These are phyloP conservation scores for Theristicus caerulescens DNA, from an alignment of 2,113 vertebrate genomes.

Conservation along the genomic window DNA sequence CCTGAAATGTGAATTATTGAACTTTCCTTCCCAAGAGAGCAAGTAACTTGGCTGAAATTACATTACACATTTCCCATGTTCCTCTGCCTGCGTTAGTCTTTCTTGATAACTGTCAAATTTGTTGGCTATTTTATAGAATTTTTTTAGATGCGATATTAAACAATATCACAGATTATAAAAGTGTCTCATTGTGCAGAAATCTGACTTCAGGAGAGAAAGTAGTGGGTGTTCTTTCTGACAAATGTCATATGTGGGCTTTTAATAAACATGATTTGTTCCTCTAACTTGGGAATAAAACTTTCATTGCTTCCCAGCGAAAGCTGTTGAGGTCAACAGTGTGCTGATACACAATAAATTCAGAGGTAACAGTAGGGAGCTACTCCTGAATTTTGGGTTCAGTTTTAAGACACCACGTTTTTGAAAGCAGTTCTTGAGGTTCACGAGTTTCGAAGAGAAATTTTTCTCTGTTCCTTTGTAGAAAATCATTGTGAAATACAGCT, in stretches of 20 bases:
- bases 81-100: background rate
- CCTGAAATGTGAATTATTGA: conserved; percentile 10
- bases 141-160: background rate
- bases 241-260: background rate
- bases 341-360: background rate
- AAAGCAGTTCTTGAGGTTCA: background rate
- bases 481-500: background rate
- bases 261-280: background rate
- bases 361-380: background rate
- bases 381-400: background rate
- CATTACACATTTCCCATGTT: background rate
- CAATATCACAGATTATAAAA: background rate
- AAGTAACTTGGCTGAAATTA: background rate
- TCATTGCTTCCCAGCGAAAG: background rate
- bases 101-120: conserved; percentile 29
- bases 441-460: background rate
- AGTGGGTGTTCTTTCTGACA: background rate
- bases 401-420: background rate
- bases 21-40: background rate
- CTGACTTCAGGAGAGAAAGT: background rate
- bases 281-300: background rate
- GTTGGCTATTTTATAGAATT: background rate
- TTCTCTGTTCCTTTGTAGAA: background rate
- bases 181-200: background rate
- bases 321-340: background rate